Base-by-base conservation (phyloP, 2,888 invertebrate species). In the Chrysolina americana region DNA sequence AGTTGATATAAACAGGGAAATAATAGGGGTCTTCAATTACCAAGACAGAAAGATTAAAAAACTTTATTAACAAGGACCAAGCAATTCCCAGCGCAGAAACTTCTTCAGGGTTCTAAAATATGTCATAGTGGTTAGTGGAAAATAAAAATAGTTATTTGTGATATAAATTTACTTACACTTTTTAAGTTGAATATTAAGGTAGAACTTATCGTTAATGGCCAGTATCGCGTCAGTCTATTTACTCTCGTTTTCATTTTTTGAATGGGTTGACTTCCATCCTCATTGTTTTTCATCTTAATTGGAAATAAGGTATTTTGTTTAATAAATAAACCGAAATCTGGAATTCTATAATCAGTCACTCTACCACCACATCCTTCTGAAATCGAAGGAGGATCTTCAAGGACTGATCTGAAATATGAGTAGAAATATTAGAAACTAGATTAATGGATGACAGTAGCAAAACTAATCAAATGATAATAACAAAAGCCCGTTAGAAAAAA, bases 321-420 rank as follows among this genome's bases (percentile, higher is more conserved):
- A 91, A 98, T 96, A 48, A 98, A 90, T 9, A 93, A 92, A 0
- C 96, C 96, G 87, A 98, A 96, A 88, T 98, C 98, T 87, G 94
- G 90, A 78, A 93, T 92, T 74, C 93, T 91, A 85, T 98, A 98
- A 87, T 98, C 98, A 0, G 97, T 96, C 56, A 98, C 96, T 56
- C 97, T 90, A 0, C 98, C 98, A 0, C 98, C 98, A 48, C 94
- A 94, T 0, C 98, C 98, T 88, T 98, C 98, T 41, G 95, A 96
- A 68, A 98, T 95, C 0, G 98, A 96, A 0, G 98, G 98, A 0
- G 97, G 96, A 87, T 98, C 98, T 86, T 98, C 98, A 70, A 98
- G 91, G 4, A 96, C 94, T 56, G 96, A 95, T 48, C 97, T 65
- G 23, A 36, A 65, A 44, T 65, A 41, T 4, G 8, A 13, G 19